Evolutionary conservation across 2,888 invertebrate species (phyloP).

Genomic region (Leptopterna dolabrata): DNA sequence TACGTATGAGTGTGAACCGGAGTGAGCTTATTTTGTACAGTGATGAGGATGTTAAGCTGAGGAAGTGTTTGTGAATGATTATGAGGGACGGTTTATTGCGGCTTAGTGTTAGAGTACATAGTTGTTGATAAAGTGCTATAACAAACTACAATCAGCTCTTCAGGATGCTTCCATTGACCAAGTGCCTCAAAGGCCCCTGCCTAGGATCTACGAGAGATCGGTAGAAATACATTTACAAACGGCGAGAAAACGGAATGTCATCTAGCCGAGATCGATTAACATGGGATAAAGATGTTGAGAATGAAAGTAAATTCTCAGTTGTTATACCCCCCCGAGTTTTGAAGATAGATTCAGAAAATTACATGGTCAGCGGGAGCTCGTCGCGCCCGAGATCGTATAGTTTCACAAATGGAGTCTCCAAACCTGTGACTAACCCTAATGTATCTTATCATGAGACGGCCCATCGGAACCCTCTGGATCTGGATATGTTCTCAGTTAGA

Average conservation of each 20-base stretch:
- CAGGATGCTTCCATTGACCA: conserved; percentile 20
- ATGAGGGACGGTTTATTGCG: background rate
- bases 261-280: conserved; percentile 18
- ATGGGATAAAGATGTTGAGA: conserved; percentile 47
- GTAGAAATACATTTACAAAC: background rate
- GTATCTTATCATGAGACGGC: conserved; percentile 56
- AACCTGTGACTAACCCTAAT: conserved; percentile 45
- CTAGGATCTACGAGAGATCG: conserved; percentile 10
- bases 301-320: conserved; percentile 17
- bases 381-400: conserved; percentile 63
- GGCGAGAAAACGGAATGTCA: conserved; percentile 40
- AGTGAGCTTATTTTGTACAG: background rate
- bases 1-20: background rate
- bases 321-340: conserved; percentile 65
- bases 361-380: conserved; percentile 68
- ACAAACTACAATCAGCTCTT: background rate
- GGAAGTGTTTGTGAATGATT: background rate
- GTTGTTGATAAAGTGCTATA: background rate
- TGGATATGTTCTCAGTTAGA: conserved; percentile 67
- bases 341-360: conserved; percentile 70
- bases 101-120: background rate
- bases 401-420: conserved; percentile 61
- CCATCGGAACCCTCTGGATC: conserved; percentile 63
- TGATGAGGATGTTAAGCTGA: background rate
- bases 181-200: conserved; percentile 7